Base-by-base conservation (phyloP, 2,797 vertebrate genomes). In the Danio kyathit region DNA sequence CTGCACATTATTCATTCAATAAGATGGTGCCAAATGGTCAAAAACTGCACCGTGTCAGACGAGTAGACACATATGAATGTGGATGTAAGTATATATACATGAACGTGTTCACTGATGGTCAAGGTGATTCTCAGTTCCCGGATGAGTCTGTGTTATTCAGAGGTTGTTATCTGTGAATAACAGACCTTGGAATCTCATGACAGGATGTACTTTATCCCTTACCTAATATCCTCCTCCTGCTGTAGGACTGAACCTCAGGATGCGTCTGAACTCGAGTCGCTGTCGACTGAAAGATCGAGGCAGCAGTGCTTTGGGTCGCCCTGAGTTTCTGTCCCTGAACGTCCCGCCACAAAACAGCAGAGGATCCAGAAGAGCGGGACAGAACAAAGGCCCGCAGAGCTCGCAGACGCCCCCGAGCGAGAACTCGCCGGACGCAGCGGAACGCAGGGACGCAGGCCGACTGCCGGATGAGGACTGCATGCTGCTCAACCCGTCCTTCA, bases 401-500 rank as follows among this genome's bases (percentile, higher is more conserved):
- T 3, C 29, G 29, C 93, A 89, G 46, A 29, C 29, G 1, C 29
- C 29, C 29, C 85, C 86, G 60, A 78, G 75, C 0, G 92, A 94
- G 14, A 76, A 74, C 57, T 78, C 86, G 29, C 88, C 91, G 0
- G 88, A 94, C 43, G 84, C 93, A 0, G 79, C 75, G 89, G 92
- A 95, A 74, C 84, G 94, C 86, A 95, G 94, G 49, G 96, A 96
- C 76, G 72, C 91, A 16, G n/a, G 44, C 85, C 96, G 93, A 38
- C 89, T 93, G 87, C 97, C 97, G 0, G 97, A 99, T 78, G 97
- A 98, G 82, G 97, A 99, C 92, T 99, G 98, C 87, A 99, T 99
- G 96, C 98, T 94, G 92, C 95, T 99, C 66, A 99, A 99, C 92
- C 98, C 97, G 7, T 97, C 97, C 8, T 97, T 99, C 90, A 96